Evolutionary conservation across 1,140 invertebrate species (phyloP).

Genomic region (Mercenaria mercenaria): DNA sequence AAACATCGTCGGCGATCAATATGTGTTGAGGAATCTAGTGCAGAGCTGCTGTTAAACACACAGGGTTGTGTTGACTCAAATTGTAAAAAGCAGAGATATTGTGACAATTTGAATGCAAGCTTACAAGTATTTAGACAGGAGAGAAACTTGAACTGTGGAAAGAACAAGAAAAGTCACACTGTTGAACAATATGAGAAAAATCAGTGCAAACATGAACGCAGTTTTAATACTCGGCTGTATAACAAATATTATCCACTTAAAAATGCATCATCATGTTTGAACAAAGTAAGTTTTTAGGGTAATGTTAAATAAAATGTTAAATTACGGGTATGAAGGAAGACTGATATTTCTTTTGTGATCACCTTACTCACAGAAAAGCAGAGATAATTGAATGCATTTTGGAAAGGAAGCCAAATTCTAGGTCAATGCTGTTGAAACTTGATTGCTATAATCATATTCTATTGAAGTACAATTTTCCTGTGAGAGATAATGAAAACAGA

Average conservation of each 20-base stretch:
- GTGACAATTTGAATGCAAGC: slow-evolving; percentile 27
- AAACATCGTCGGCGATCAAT: slow-evolving; percentile 46
- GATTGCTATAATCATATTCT: too few species aligned
- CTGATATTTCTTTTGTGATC: too few species aligned
- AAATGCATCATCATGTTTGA: neutral
- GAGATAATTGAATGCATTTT: too few species aligned
- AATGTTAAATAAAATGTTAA: too few species aligned
- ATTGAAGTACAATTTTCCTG: too few species aligned
- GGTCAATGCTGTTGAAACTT: too few species aligned
- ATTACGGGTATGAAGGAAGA: too few species aligned
- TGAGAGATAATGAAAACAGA: neutral
- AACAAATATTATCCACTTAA: slow-evolving; percentile 25
- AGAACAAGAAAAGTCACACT: neutral
- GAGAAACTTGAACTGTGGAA: neutral
- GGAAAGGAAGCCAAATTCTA: too few species aligned
- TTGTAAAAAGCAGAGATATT: neutral
- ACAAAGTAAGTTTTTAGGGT: slow-evolving; percentile 56
- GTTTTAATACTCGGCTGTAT: neutral
- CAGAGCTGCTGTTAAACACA: neutral
- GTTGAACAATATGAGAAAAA: neutral
- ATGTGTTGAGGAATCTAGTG: slow-evolving; percentile 23
- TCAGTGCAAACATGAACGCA: neutral
- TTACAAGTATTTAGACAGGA: neutral
- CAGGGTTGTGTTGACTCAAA: neutral
- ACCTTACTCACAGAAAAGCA: too few species aligned